These are phyloP conservation scores for Synergus umbraculus DNA, from an alignment of 2,888 invertebrate species.

Conservation along the genomic window DNA sequence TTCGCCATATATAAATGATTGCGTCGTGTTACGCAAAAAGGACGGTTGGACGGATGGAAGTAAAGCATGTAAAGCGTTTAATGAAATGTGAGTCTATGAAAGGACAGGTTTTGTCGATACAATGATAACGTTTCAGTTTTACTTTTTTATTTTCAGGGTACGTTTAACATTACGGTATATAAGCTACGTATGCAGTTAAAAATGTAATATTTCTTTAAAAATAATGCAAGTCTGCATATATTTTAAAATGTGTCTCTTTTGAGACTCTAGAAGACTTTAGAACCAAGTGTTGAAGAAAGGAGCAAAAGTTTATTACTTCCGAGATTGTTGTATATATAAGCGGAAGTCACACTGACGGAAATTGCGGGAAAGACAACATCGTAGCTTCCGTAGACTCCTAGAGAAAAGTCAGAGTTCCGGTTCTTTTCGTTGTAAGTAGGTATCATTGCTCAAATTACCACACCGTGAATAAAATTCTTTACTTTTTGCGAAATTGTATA, in stretches of 20 bases:
- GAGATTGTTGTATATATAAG: conserved; percentile 49
- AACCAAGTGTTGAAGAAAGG: conserved; percentile 17
- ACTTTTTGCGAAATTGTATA: background rate
- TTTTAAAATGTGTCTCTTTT: background rate
- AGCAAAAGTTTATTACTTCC: conserved; percentile 54
- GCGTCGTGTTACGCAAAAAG: conserved; percentile 53
- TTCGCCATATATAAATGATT: conserved; percentile 49
- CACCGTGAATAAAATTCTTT: background rate
- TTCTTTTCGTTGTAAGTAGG: conserved; percentile 44
- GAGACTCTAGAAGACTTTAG: background rate
- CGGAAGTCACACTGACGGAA: conserved; percentile 55
- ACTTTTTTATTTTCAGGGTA: background rate
- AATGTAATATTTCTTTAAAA: too few species aligned
- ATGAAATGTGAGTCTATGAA: conserved; percentile 2
- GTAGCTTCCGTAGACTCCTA: conserved; percentile 30
- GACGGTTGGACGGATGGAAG: conserved; percentile 45
- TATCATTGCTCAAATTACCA: conserved; percentile 49
- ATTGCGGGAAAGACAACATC: conserved; percentile 54
- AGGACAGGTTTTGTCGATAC: background rate
- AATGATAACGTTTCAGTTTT: background rate
- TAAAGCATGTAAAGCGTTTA: conserved; percentile 48
- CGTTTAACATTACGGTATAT: too few species aligned
- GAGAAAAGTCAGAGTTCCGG: conserved; percentile 49
- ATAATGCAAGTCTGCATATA: too few species aligned
- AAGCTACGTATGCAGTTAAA: too few species aligned